These are phyloP conservation scores for Melipona bicolor DNA, from an alignment of 2,888 invertebrate genomes.

Conservation along the genomic window DNA sequence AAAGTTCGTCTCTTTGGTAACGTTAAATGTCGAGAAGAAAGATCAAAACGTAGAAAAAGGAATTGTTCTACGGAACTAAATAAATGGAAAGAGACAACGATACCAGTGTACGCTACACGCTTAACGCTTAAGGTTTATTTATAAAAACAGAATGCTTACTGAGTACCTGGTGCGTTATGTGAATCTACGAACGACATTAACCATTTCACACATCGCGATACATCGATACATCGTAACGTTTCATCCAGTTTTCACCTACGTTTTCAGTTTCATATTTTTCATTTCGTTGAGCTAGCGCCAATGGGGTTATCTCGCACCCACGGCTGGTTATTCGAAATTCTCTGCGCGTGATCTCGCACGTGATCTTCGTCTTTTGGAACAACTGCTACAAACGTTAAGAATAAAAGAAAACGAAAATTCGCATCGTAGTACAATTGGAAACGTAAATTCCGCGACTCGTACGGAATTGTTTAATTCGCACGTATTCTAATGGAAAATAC, in stretches of 20 bases:
- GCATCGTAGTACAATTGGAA: background rate
- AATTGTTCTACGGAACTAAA: background rate
- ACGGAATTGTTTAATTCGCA: background rate
- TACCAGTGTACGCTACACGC: slow-evolving; percentile 18
- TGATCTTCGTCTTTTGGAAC: background rate
- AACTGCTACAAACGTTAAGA: background rate
- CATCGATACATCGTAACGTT: slow-evolving; percentile 28
- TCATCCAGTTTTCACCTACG: slow-evolving; percentile 15
- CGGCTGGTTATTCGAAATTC: slow-evolving; percentile 33
- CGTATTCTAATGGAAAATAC: background rate
- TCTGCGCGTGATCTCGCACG: slow-evolving; percentile 16
- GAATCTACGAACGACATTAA: slow-evolving; percentile 40
- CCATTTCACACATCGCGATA: slow-evolving; percentile 32
- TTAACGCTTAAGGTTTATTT: slow-evolving; percentile 30
- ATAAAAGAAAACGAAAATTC: background rate
- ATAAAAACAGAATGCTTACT: slow-evolving; percentile 37
- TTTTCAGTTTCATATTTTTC: slow-evolving; percentile 1
- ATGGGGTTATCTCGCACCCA: slow-evolving; percentile 33
- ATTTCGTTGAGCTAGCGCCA: slow-evolving; percentile 48
- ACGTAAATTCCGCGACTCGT: background rate
- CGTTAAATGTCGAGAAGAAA: slow-evolving; percentile 3
- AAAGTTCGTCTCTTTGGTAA: slow-evolving; percentile 20
- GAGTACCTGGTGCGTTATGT: slow-evolving; percentile 20
- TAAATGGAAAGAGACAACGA: slow-evolving; percentile 13
- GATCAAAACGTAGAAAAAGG: background rate